Percentiles rank a stretch among this genome's conserved stretches.
Conservation (phyloP, 1,140 invertebrate species). For the Penaeus chinensis region DNA sequence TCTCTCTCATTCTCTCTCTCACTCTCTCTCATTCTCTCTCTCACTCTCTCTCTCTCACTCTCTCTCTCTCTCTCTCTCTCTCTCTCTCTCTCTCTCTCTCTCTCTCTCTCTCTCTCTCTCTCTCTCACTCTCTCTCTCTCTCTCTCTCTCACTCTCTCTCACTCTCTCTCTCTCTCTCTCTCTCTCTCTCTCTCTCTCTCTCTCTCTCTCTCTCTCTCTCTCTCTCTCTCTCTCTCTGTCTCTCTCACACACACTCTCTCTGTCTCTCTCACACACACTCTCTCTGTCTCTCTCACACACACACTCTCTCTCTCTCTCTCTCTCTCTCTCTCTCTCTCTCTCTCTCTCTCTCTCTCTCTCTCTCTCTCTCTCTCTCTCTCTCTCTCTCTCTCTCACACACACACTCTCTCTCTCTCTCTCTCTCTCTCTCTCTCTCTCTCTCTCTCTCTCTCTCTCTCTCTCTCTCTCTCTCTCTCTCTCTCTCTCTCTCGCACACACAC, state of each 20-base stretch:
- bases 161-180: conserved; percentile 1
- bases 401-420: too few species aligned
- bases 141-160: conserved; percentile 4
- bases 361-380: not conserved
- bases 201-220: not conserved
- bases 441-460: too few species aligned
- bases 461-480: too few species aligned
- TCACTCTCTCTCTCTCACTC: not conserved
- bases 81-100: conserved; percentile 5
- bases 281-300: too few species aligned
- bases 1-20: not conserved
- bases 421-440: too few species aligned
- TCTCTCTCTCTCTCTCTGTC: not conserved
- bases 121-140: conserved; percentile 2
- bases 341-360: too few species aligned
- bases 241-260: too few species aligned
- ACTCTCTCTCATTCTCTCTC: not conserved
- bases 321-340: too few species aligned
- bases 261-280: too few species aligned
- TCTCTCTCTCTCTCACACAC: conserved; percentile 1
- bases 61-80: conserved; percentile 6
- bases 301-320: too few species aligned
- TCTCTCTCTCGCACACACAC: too few species aligned
- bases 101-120: conserved; percentile 4
- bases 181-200: conserved; percentile 4